phyloP scores from a whole-genome alignment of 2,888 invertebrate genomes.

The Melieria omissa region DNA sequence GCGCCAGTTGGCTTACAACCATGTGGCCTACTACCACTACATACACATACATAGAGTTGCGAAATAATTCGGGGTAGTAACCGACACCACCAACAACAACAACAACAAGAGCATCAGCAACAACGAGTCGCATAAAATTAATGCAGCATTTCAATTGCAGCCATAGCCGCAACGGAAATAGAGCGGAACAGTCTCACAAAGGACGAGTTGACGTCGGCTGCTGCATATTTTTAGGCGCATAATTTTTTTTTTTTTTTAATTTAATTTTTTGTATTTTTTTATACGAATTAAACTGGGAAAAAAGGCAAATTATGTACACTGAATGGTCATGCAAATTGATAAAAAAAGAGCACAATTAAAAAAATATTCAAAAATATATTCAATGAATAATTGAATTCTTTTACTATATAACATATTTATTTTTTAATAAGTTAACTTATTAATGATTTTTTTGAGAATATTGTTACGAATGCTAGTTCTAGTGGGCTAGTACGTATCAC shows the following conservation, averaged over 20 bases:
- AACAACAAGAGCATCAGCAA: background rate
- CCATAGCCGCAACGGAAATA: constrained; percentile 9
- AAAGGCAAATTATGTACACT: too few species aligned
- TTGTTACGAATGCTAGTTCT: too few species aligned
- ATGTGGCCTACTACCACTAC: background rate
- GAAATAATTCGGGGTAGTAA: background rate
- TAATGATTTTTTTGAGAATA: too few species aligned
- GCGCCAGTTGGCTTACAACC: constrained; percentile 33
- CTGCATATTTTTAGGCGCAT: constrained; percentile 28
- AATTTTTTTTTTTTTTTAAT: background rate
- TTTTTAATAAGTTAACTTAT: too few species aligned
- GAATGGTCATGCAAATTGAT: too few species aligned
- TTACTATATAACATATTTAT: too few species aligned
- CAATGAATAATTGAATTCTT: too few species aligned
- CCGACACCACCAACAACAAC: constrained; percentile 7
- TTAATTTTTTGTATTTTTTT: background rate
- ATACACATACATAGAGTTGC: too few species aligned
- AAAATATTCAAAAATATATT: background rate
- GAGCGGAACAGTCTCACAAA: background rate
- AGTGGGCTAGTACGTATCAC: too few species aligned
- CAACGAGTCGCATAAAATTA: constrained; percentile 29
- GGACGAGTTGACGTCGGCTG: background rate
- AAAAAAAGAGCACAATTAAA: constrained; percentile 2
- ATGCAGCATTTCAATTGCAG: constrained; percentile 43
- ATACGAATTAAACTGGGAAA: too few species aligned